Evolutionary conservation across 2,797 vertebrate species (phyloP).

Genomic region (Rhadinocentrus ornatus): DNA sequence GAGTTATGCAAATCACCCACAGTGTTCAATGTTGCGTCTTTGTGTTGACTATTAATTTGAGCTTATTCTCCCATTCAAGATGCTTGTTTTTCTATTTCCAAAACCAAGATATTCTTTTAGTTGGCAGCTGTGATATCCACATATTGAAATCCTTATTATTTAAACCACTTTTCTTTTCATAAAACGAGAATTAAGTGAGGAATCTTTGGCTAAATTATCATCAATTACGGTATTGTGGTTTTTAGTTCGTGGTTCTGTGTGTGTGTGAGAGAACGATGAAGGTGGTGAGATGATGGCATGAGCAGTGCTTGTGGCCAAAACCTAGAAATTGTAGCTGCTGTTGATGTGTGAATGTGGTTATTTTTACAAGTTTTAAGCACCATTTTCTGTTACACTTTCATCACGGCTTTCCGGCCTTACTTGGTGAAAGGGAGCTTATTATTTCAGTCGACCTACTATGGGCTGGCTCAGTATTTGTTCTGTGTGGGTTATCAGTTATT

Average conservation of each 20-base stretch:
- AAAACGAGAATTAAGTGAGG: slow-evolving; percentile 13
- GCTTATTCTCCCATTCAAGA: slow-evolving; percentile 5
- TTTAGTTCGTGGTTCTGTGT: slow-evolving; percentile 6
- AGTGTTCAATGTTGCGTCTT: slow-evolving; percentile 25
- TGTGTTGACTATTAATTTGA: slow-evolving; percentile 33
- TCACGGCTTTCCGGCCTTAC: slow-evolving; percentile 20
- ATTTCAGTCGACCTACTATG: slow-evolving; percentile 23
- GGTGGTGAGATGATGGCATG: slow-evolving; percentile 14
- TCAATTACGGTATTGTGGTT: slow-evolving; percentile 9
- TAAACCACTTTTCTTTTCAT: slow-evolving; percentile 34
- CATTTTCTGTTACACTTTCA: slow-evolving; percentile 30
- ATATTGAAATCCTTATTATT: slow-evolving; percentile 42
- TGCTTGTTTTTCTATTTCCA: slow-evolving; percentile 37
- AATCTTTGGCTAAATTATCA: slow-evolving; percentile 20
- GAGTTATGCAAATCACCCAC: slow-evolving; percentile 30
- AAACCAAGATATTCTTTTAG: slow-evolving; percentile 41
- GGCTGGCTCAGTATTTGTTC: slow-evolving; percentile 21
- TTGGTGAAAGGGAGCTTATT: slow-evolving; percentile 24
- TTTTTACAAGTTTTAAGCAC: slow-evolving; percentile 52
- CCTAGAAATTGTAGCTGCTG: slow-evolving; percentile 18
- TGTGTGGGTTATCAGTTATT: slow-evolving; percentile 26
- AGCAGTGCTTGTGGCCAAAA: slow-evolving; percentile 11
- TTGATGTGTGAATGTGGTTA: slow-evolving; percentile 37
- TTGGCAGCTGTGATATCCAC: slow-evolving; percentile 31
- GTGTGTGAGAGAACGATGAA: slow-evolving; percentile 20